These are phyloP conservation scores for Leptodactylus fuscus DNA, from an alignment of 2,113 vertebrate species.

Conservation along the genomic window DNA sequence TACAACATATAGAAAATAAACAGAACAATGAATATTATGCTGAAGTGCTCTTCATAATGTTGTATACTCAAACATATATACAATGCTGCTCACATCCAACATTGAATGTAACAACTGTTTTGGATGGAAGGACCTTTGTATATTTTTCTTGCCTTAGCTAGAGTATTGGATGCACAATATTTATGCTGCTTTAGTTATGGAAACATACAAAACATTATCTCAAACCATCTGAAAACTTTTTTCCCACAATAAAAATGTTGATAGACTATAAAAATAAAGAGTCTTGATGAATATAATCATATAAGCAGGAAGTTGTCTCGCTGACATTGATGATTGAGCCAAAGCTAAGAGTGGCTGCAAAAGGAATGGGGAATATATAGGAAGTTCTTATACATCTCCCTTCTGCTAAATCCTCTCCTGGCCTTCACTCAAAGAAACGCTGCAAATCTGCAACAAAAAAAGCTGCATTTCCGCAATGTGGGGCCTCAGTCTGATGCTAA, in stretches of 20 bases:
- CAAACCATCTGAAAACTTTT: neutral
- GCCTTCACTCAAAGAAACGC: no score
- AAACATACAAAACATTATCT: neutral
- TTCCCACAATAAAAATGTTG: slow-evolving; percentile 13
- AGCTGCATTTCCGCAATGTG: no score
- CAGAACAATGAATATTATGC: neutral
- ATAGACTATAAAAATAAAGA: neutral
- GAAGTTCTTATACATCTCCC: no score
- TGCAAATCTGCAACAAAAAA: no score
- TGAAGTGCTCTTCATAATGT: neutral
- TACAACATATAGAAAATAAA: neutral
- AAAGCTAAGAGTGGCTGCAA: no score
- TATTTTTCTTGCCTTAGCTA: slow-evolving; percentile 26
- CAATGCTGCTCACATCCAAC: neutral
- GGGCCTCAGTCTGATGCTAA: no score
- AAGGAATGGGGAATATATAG: no score
- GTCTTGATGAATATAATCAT: neutral
- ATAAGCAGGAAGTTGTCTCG: neutral
- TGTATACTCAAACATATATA: neutral
- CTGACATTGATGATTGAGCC: no score
- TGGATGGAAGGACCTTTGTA: neutral
- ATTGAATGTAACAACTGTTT: slow-evolving; percentile 13
- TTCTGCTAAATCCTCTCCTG: no score
- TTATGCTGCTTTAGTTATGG: slow-evolving; percentile 12
- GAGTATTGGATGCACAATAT: slow-evolving; percentile 8